Evolutionary conservation across 92 coral and sea anemone species (phyloP).

Genomic region (Phenganax marumi): DNA sequence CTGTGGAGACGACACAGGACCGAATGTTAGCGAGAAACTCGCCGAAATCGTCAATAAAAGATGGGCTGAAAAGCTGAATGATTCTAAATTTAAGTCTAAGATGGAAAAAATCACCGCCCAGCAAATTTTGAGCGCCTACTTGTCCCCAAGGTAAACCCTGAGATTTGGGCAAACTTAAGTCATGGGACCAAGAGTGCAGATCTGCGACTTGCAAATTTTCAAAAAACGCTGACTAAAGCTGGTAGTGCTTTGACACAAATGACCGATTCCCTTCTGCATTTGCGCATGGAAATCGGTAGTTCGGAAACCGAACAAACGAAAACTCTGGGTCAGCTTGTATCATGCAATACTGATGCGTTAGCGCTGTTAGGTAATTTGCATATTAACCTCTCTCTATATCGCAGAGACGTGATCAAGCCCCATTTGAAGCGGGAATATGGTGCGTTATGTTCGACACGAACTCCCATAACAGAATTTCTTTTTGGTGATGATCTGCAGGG

Average conservation of each 20-base stretch:
- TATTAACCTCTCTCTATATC: neutral
- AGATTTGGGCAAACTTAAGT: no score
- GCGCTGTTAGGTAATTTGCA: no score
- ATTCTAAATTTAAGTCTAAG: slow-evolving; percentile 44
- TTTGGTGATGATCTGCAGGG: no score
- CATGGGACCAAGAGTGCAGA: neutral
- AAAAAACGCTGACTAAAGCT: no score
- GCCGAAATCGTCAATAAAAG: slow-evolving; percentile 50
- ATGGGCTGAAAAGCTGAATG: neutral
- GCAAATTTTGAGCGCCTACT: slow-evolving; percentile 49
- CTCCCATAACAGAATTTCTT: slow-evolving; percentile 1
- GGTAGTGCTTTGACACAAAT: no score
- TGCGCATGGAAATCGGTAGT: neutral
- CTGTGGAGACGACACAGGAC: slow-evolving; percentile 44
- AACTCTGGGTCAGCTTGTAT: no score
- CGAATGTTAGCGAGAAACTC: slow-evolving; percentile 37
- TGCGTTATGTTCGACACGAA: neutral
- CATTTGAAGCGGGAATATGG: slow-evolving; percentile 1
- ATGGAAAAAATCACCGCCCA: slow-evolving; percentile 56
- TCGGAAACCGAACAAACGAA: slow-evolving; percentile 7
- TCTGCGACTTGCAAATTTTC: no score
- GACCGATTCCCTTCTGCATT: neutral
- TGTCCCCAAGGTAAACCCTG: slow-evolving; percentile 47
- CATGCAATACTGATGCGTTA: no score
- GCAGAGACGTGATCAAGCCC: neutral